Evolutionary conservation across 2,888 invertebrate species (phyloP).

Genomic region (Xestobium rufovillosum): DNA sequence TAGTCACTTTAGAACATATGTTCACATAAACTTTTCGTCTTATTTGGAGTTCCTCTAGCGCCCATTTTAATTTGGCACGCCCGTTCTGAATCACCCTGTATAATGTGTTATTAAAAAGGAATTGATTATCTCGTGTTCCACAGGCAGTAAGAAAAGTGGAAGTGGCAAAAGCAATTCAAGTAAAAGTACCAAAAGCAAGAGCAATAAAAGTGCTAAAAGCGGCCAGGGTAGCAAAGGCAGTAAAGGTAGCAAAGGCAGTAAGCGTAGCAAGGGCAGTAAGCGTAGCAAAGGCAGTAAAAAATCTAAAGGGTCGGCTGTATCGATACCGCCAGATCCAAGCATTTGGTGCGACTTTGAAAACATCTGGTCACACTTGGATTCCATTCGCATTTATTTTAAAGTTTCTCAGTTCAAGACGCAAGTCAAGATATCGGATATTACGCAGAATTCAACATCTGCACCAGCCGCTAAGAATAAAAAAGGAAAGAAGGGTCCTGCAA

Average conservation of each 20-base stretch:
- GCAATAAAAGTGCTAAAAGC: conserved; percentile 9
- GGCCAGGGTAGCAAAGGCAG: conserved; percentile 11
- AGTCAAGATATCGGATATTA: conserved; percentile 28
- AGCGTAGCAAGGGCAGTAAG: conserved; percentile 13
- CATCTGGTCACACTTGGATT: conserved; percentile 25
- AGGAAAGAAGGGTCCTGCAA: conserved; percentile 5
- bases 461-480: no score
- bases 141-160: no score
- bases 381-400: conserved; percentile 33
- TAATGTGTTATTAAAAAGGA: no score
- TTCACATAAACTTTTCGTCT: no score
- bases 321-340: conserved; percentile 27
- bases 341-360: conserved; percentile 35
- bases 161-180: conserved; percentile 5
- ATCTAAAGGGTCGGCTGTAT: conserved; percentile 14
- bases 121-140: no score
- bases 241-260: conserved; percentile 10
- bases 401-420: conserved; percentile 30
- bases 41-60: no score
- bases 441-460: no score
- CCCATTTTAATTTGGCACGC: no score
- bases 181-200: conserved; percentile 1
- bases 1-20: no score
- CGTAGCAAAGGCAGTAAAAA: conserved; percentile 11
- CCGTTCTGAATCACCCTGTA: no score